Evolutionary conservation across 2,113 vertebrate genomes (phyloP), one percentile per base, ranked within the genome.

Genomic region (Daubentonia madagascariensis): DNA sequence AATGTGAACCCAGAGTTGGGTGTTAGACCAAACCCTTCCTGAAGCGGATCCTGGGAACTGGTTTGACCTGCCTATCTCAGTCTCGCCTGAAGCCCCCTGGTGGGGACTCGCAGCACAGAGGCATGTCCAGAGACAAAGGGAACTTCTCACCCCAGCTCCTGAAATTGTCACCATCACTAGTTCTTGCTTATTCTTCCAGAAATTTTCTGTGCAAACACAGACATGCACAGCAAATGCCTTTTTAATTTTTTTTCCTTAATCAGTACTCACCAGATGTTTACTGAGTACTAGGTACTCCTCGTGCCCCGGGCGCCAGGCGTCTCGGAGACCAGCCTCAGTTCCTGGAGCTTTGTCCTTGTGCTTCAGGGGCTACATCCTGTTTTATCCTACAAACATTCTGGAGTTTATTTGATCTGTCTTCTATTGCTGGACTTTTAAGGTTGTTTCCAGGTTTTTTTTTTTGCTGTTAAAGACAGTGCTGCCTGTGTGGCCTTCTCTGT

Each of bases 211-310:
- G 6, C 13, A 12, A 3, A 25, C 22, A 17, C 20, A 23, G 80
- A 8, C 23, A 3, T 61, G 59, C 8, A 0, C 59, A 61, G 59
- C 23, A 9, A 22, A 9, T n/a, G 25, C 28, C 10, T 14, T 35
- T 52, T 8, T 40, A 12, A 40, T 40, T 22, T 13, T 13, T 18
- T 30, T 4, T 18, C 11, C 35, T 63, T 10, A 23, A 1, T 1
- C 40, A 1, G 13, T 52, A 13, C 23, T 73, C 23, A n/a, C 23
- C 40, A 50, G 8, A 23, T 32, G 16, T 1, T 17, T 16, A 6
- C 6, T 22, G 35, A 35, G 43, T 32, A 8, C 67, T 14, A 0
- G 40, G 72, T 23, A 2, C 43, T 18, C 8, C 6, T 1, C 0
- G 65, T 9, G 16, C n/a, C 28, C 7, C 12, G 3, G 59, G 80